phyloP scores from a whole-genome alignment of 1,140 invertebrate species.

The Neodiprion virginianus region DNA sequence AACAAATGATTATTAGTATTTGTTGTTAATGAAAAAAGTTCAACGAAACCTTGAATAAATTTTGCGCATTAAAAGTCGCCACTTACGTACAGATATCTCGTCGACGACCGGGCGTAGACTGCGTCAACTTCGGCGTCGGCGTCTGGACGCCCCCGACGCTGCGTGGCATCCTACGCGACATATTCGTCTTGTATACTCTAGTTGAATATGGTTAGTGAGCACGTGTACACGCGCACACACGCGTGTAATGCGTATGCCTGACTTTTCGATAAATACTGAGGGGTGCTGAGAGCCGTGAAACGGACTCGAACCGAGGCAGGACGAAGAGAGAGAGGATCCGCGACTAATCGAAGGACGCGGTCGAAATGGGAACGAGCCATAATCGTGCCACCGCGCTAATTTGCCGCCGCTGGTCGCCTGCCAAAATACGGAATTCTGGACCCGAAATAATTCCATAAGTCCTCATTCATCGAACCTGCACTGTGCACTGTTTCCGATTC shows the following conservation, averaged over 20 bases:
- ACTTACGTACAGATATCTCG: slow-evolving; percentile 30
- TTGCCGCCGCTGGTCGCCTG: not conserved
- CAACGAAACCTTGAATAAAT: too few relatives aligned
- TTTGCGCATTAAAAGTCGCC: not conserved
- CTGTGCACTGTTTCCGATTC: too few relatives aligned
- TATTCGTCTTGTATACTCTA: not conserved
- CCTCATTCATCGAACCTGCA: not conserved
- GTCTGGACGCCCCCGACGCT: not conserved
- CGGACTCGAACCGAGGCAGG: too few relatives aligned
- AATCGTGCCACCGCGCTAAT: not conserved
- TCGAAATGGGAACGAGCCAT: not conserved
- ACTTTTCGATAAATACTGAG: not conserved
- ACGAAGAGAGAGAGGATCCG: too few relatives aligned
- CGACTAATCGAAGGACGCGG: not conserved
- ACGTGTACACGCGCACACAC: not conserved
- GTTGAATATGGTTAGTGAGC: not conserved
- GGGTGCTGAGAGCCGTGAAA: too few relatives aligned
- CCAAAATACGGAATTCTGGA: slow-evolving; percentile 5
- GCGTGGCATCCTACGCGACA: not conserved
- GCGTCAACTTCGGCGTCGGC: slow-evolving; percentile 16
- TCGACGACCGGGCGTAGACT: slow-evolving; percentile 39
- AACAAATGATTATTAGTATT: too few relatives aligned
- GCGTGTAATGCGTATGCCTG: not conserved
- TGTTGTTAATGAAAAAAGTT: too few relatives aligned
- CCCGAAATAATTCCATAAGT: slow-evolving; percentile 5